These are phyloP conservation scores for Penaeus chinensis DNA, from an alignment of 1,140 invertebrate species.

Conservation along the genomic window DNA sequence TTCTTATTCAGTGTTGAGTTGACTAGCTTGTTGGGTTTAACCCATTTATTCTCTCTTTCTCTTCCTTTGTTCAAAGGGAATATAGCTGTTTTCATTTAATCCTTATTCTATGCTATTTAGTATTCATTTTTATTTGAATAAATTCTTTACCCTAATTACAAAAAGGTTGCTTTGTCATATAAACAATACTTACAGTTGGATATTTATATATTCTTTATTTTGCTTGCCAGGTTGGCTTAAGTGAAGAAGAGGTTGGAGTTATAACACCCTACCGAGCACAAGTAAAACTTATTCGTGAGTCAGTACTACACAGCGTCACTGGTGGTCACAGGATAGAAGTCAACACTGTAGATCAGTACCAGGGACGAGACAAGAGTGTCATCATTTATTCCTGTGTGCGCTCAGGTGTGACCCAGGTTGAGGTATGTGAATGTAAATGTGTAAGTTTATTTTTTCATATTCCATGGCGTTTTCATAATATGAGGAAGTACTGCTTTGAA, in stretches of 20 bases:
- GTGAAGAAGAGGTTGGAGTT: constrained; percentile 80
- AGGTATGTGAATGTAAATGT: constrained; percentile 27
- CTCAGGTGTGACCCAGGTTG: constrained; percentile 64
- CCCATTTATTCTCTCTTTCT: too few relatives aligned
- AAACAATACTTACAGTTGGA: too few relatives aligned
- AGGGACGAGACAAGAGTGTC: constrained; percentile 92
- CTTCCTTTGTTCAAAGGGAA: too few relatives aligned
- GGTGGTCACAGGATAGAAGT: constrained; percentile 76
- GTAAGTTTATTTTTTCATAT: neutral
- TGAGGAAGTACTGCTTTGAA: neutral
- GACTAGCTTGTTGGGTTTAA: too few relatives aligned
- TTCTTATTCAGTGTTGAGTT: too few relatives aligned
- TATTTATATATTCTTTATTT: constrained; percentile 36
- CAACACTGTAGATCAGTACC: constrained; percentile 97
- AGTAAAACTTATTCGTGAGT: constrained; percentile 77
- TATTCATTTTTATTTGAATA: too few relatives aligned
- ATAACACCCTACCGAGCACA: constrained; percentile 92
- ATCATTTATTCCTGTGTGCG: constrained; percentile 91
- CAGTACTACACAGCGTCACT: constrained; percentile 61
- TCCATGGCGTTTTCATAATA: neutral
- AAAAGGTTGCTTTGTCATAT: too few relatives aligned
- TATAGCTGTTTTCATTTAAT: too few relatives aligned
- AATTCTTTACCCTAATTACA: too few relatives aligned
- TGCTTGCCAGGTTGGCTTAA: constrained; percentile 73
- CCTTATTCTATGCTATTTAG: too few relatives aligned